Evolutionary conservation across 2,113 vertebrate genomes (phyloP).

Genomic region (Hyperopisus bebe): DNA sequence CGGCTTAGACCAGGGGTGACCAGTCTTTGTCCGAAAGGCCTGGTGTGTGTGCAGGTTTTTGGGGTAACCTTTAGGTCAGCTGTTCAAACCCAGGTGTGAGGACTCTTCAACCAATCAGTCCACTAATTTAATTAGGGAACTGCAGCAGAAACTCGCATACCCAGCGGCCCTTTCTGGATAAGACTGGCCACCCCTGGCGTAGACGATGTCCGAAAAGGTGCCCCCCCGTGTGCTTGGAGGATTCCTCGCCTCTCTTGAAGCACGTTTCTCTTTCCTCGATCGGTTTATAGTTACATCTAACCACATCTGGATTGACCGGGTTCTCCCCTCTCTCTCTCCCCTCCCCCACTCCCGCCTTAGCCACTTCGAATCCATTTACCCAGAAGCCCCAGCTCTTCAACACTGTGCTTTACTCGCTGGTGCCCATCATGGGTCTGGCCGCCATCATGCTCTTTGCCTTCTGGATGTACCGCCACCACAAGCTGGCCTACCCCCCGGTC

Average conservation of each 20-base stretch:
- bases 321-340: background rate
- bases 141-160: background rate
- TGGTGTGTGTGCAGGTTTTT: background rate
- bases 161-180: too few species aligned
- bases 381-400: slow-evolving; percentile 8
- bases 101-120: background rate
- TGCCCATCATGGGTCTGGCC: background rate
- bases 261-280: background rate
- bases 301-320: background rate
- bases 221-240: background rate
- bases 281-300: background rate
- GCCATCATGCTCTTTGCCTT: background rate
- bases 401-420: slow-evolving; percentile 1
- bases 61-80: background rate
- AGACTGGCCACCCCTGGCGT: too few species aligned
- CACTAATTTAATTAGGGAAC: background rate
- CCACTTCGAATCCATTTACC: background rate
- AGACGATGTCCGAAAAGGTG: background rate
- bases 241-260: background rate
- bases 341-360: background rate
- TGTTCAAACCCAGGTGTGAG: background rate
- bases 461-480: background rate
- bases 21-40: background rate
- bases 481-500: background rate
- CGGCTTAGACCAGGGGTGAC: background rate